phyloP scores from a whole-genome alignment of 1,140 invertebrate genomes.

The Steinernema feltiae region DNA sequence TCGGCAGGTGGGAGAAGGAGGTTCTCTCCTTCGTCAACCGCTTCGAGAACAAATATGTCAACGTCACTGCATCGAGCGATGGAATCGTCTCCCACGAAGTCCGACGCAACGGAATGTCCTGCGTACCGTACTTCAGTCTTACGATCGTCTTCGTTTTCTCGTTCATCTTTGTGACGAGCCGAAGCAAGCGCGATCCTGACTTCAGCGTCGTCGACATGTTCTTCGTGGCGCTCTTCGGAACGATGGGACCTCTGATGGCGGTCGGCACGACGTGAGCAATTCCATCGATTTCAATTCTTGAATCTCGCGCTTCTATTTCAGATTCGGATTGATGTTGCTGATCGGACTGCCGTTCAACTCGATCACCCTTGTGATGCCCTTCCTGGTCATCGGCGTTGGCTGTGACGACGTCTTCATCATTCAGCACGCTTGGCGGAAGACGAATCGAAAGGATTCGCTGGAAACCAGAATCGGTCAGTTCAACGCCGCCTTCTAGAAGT shows the following conservation, averaged over 20 bases:
- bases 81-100: constrained; percentile 38
- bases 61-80: constrained; percentile 37
- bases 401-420: constrained; percentile 42
- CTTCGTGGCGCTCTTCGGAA: constrained; percentile 32
- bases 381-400: constrained; percentile 40
- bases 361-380: constrained; percentile 40
- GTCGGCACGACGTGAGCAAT: constrained; percentile 22
- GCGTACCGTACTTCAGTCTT: constrained; percentile 33
- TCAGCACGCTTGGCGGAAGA: constrained; percentile 35
- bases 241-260: constrained; percentile 38
- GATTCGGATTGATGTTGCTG: constrained; percentile 30
- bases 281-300: neutral
- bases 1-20: constrained; percentile 26
- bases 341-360: constrained; percentile 39
- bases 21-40: constrained; percentile 29
- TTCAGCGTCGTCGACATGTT: constrained; percentile 24
- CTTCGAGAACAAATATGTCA: constrained; percentile 28
- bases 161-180: constrained; percentile 33
- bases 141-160: constrained; percentile 30
- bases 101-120: constrained; percentile 35
- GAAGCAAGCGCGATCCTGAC: constrained; percentile 17
- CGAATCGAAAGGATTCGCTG: constrained; percentile 21
- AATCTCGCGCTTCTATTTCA: constrained; percentile 24
- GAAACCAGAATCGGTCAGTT: constrained; percentile 33
- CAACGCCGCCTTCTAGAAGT: neutral